Evolutionary conservation across 2,888 invertebrate genomes (phyloP).

Genomic region (Lamellibrachia columna): DNA sequence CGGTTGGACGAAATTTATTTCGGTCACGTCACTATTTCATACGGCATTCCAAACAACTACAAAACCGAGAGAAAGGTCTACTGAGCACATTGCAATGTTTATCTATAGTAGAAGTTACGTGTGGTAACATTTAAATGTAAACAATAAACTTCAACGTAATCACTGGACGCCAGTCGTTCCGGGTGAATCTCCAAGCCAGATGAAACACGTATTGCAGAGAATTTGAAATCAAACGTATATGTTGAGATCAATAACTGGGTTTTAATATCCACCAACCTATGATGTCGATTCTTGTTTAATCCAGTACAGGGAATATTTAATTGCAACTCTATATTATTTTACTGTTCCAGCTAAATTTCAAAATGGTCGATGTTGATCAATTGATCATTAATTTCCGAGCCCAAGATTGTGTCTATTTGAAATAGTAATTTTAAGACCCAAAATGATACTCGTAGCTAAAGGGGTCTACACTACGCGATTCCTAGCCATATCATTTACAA

Average conservation of each 20-base stretch:
- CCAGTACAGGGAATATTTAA: neutral
- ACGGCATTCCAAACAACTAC: neutral
- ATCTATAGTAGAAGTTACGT: neutral
- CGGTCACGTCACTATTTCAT: neutral
- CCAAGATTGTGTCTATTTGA: neutral
- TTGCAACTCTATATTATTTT: neutral
- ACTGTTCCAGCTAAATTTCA: neutral
- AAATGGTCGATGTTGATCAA: neutral
- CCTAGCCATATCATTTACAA: too few relatives aligned
- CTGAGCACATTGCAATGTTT: too few relatives aligned
- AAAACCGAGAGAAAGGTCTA: too few relatives aligned
- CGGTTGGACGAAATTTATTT: neutral
- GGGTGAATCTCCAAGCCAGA: neutral
- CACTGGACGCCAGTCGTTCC: neutral
- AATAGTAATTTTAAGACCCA: neutral
- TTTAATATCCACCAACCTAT: neutral
- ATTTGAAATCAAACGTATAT: neutral
- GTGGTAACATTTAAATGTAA: neutral
- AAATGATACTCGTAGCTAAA: neutral
- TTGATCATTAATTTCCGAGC: neutral
- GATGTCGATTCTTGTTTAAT: neutral
- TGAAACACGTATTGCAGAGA: neutral
- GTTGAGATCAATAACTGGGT: neutral
- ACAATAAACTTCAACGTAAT: neutral
- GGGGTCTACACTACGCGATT: too few relatives aligned